A percentile compares a stretch with the other conserved stretches of the same genome.
Conservation (phyloP, 2,113 vertebrate species). For the Xenopus tropicalis region DNA sequence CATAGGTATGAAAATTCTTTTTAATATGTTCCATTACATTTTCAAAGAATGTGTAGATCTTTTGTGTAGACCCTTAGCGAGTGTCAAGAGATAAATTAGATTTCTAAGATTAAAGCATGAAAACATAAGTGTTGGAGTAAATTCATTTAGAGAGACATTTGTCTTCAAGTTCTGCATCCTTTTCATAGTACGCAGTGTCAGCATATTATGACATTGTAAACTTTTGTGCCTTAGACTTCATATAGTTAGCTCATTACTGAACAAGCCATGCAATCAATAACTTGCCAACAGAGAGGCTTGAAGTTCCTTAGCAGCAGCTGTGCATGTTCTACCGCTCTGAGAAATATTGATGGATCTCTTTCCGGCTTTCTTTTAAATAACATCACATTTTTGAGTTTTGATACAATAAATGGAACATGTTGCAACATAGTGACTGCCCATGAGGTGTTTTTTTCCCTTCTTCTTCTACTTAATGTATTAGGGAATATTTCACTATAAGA, state of each 20-base stretch:
- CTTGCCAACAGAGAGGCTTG: slow-evolving; percentile 49
- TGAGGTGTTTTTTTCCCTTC: background rate
- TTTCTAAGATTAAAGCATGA: slow-evolving; percentile 17
- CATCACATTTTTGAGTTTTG: slow-evolving; percentile 20
- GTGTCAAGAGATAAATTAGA: background rate
- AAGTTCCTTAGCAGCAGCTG: slow-evolving; percentile 54
- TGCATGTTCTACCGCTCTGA: slow-evolving; percentile 50
- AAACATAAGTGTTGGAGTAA: background rate
- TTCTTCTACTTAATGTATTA: background rate
- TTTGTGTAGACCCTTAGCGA: slow-evolving; percentile 14
- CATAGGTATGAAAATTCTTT: slow-evolving; percentile 11
- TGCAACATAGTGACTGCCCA: background rate
- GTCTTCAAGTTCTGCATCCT: slow-evolving; percentile 9
- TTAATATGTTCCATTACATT: slow-evolving; percentile 29
- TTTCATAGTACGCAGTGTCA: slow-evolving; percentile 47
- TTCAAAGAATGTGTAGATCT: slow-evolving; percentile 16
- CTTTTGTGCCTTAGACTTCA: slow-evolving; percentile 49
- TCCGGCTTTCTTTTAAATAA: slow-evolving; percentile 32
- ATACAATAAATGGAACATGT: slow-evolving; percentile 5
- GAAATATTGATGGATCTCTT: slow-evolving; percentile 55
- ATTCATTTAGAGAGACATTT: slow-evolving; percentile 8
- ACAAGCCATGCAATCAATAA: slow-evolving; percentile 58
- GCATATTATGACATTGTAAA: slow-evolving; percentile 53
- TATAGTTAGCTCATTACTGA: slow-evolving; percentile 62
- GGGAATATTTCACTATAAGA: background rate